Percentiles rank a stretch among this genome's conserved stretches.
These are phyloP conservation scores for Pemphigus obesinymphae DNA, from an alignment of 1,140 invertebrate genomes.

Conservation along the genomic window DNA sequence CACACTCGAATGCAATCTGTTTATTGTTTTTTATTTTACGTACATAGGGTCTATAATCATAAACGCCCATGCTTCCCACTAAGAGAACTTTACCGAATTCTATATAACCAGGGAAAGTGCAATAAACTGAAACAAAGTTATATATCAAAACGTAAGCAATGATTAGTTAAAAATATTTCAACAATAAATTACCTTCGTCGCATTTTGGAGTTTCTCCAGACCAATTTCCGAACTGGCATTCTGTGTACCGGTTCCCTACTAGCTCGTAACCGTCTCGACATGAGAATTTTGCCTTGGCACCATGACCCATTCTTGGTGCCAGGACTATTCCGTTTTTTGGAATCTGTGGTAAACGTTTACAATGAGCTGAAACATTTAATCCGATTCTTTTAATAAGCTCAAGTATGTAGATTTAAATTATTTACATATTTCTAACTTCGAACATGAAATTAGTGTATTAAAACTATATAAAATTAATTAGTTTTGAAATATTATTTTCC, in stretches of 20 bases:
- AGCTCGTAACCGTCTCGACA: constrained; percentile 88
- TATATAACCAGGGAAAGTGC: constrained; percentile 87
- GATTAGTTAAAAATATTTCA: not conserved
- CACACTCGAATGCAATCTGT: constrained; percentile 94
- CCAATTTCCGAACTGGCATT: constrained; percentile 91
- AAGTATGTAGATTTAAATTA: too few relatives aligned
- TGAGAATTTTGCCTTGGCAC: constrained; percentile 83
- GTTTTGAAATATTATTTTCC: too few relatives aligned
- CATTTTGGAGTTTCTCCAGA: constrained; percentile 78
- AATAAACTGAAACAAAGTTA: constrained; percentile 68
- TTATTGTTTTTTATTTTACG: constrained; percentile 85
- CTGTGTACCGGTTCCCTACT: constrained; percentile 62
- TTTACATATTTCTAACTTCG: too few relatives aligned
- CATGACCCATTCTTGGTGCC: constrained; percentile 91
- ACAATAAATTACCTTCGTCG: constrained; percentile 64
- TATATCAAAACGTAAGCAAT: too few relatives aligned
- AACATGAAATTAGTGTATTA: too few relatives aligned
- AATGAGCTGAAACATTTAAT: constrained; percentile 58
- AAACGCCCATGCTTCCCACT: constrained; percentile 94
- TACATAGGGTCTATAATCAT: constrained; percentile 95
- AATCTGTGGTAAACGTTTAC: constrained; percentile 79
- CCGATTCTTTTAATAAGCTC: not conserved
- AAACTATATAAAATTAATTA: too few relatives aligned
- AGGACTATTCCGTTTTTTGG: constrained; percentile 92
- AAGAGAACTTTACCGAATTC: constrained; percentile 86